Evolutionary conservation across 2,888 invertebrate species (phyloP).

Genomic region (Ormyrus thymus): DNA sequence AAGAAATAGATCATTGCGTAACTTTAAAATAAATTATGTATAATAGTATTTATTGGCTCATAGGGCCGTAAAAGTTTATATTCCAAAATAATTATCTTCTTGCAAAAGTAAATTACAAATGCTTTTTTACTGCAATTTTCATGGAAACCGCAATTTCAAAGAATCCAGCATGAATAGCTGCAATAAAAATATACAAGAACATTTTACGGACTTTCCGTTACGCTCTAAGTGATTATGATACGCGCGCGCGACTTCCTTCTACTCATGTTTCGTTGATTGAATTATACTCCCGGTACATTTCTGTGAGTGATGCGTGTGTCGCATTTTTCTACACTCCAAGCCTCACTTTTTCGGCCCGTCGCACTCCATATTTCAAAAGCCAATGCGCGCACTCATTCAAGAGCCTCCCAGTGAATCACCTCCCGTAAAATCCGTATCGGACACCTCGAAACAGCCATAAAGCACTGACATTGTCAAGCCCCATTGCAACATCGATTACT

Average conservation of each 20-base stretch:
- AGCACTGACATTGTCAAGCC: too few species aligned
- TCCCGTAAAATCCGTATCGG: too few species aligned
- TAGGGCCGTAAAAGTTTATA: not conserved
- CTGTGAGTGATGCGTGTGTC: constrained; percentile 39
- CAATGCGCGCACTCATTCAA: too few species aligned
- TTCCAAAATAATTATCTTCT: not conserved
- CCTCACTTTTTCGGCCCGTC: not conserved
- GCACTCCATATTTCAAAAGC: too few species aligned
- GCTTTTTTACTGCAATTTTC: not conserved
- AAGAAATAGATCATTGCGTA: too few species aligned
- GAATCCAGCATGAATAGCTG: constrained; percentile 5
- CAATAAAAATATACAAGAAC: not conserved
- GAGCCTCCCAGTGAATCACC: too few species aligned
- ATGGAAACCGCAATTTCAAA: not conserved
- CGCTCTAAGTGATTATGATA: constrained; percentile 16
- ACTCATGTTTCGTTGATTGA: constrained; percentile 41
- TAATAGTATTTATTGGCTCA: too few species aligned
- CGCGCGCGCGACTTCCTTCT: constrained; percentile 35
- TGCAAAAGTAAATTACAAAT: not conserved
- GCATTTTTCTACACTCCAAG: constrained; percentile 1
- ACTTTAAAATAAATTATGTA: too few species aligned
- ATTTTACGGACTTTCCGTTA: not conserved
- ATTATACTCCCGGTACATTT: constrained; percentile 34
- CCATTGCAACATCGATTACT: too few species aligned
- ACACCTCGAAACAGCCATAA: too few species aligned